These are phyloP conservation scores for Plodia interpunctella DNA, from an alignment of 1,140 invertebrate species.

Conservation along the genomic window DNA sequence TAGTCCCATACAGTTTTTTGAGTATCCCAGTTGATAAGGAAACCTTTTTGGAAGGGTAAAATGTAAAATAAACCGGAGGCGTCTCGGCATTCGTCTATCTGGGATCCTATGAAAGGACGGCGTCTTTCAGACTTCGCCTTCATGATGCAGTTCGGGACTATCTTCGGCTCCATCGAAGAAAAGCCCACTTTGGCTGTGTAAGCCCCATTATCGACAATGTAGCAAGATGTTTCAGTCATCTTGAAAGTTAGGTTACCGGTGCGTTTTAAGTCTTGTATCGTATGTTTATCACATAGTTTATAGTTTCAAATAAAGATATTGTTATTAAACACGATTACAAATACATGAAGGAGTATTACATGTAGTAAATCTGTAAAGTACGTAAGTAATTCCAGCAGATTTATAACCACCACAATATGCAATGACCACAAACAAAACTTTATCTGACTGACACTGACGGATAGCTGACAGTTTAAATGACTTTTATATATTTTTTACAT, in stretches of 20 bases:
- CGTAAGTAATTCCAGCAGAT: too few species aligned
- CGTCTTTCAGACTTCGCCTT: slow-evolving; percentile 98
- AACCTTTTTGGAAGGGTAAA: slow-evolving; percentile 96
- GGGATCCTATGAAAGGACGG: slow-evolving; percentile 91
- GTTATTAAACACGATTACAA: not conserved
- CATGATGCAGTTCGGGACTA: slow-evolving; percentile 97
- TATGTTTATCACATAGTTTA: not conserved
- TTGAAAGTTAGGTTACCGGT: slow-evolving; percentile 43
- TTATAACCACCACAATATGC: too few species aligned
- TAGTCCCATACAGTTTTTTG: slow-evolving; percentile 98
- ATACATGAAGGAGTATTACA: not conserved
- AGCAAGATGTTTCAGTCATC: slow-evolving; percentile 68
- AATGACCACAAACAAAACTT: too few species aligned
- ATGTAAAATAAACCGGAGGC: slow-evolving; percentile 96
- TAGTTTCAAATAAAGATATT: not conserved
- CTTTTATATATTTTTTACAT: too few species aligned
- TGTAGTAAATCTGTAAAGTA: too few species aligned
- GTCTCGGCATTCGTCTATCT: slow-evolving; percentile 94
- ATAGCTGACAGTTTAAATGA: too few species aligned
- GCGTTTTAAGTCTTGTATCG: not conserved
- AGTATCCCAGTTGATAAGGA: slow-evolving; percentile 96
- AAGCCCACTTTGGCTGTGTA: slow-evolving; percentile 90
- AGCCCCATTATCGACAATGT: slow-evolving; percentile 93
- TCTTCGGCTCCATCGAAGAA: slow-evolving; percentile 82
- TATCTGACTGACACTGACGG: too few species aligned